Evolutionary conservation across 2,797 vertebrate species (phyloP).

Genomic region (Melanotaenia maccullochi): DNA sequence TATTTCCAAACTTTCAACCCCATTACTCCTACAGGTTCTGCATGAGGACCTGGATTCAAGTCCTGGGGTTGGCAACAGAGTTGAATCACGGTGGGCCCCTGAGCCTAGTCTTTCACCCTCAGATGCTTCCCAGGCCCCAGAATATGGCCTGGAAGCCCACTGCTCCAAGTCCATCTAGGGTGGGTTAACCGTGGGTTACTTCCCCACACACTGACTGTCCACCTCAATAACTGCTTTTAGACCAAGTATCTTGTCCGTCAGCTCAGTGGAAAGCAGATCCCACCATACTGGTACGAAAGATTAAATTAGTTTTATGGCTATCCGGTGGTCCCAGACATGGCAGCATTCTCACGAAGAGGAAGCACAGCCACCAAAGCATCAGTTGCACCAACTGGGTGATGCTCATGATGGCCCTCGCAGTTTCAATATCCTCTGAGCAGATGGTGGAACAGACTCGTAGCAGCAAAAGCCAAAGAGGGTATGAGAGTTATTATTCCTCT

Average conservation of each 20-base stretch:
- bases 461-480: slow-evolving; percentile 27
- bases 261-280: slow-evolving; percentile 10
- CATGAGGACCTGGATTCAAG: no score
- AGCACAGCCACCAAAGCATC: slow-evolving; percentile 1
- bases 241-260: background rate
- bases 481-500: slow-evolving; percentile 7
- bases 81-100: no score
- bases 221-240: background rate
- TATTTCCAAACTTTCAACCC: no score
- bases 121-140: no score
- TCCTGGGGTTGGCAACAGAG: no score
- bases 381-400: slow-evolving; percentile 14
- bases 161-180: no score
- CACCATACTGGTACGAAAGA: slow-evolving; percentile 1
- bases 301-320: background rate
- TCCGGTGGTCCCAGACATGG: background rate
- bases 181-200: background rate
- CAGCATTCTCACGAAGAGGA: slow-evolving; percentile 3
- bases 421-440: slow-evolving; percentile 30
- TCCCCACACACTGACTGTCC: slow-evolving; percentile 1
- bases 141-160: no score
- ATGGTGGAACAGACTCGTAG: slow-evolving; percentile 37
- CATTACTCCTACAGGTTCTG: no score
- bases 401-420: slow-evolving; percentile 16
- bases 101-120: no score